Conservation (phyloP, 2,797 vertebrate species). For the Tarsius wallacei region DNA sequence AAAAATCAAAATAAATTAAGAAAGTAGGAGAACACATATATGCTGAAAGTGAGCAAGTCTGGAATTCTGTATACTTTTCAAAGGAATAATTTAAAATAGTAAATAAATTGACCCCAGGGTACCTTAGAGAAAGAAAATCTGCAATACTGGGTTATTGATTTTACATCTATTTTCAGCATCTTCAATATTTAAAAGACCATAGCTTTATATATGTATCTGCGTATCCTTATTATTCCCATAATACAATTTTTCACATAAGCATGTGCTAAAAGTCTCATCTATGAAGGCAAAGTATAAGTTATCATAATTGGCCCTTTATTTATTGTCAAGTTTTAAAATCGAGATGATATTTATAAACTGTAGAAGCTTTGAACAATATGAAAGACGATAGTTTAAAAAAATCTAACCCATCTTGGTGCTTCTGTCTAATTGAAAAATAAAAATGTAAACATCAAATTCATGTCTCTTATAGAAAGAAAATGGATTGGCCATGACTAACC, state of each 20-base stretch:
- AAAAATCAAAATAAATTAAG: not conserved
- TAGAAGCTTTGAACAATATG: conserved; percentile 44
- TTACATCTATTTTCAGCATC: not conserved
- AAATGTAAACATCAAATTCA: conserved; percentile 77
- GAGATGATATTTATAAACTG: conserved; percentile 68
- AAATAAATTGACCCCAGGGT: not conserved
- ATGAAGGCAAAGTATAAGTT: conserved; percentile 51
- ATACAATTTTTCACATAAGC: not conserved
- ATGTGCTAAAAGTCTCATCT: not conserved
- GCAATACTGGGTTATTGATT: not conserved
- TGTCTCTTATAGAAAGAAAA: conserved; percentile 75
- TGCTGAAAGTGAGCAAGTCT: not conserved
- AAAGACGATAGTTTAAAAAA: conserved; percentile 80
- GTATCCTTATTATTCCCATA: conserved; percentile 1
- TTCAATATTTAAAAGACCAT: conserved; percentile 31
- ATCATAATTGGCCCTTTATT: conserved; percentile 66
- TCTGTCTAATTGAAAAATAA: conserved; percentile 67
- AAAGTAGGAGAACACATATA: not conserved
- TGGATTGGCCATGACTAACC: conserved; percentile 71
- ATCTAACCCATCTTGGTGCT: conserved; percentile 75
- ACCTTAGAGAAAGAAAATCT: not conserved
- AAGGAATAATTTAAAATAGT: not conserved
- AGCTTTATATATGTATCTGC: not conserved
- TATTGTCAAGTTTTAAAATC: conserved; percentile 71
- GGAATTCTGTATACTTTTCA: conserved; percentile 30